Conservation (phyloP, 2,797 vertebrate genomes). For the Coreius guichenoti region DNA sequence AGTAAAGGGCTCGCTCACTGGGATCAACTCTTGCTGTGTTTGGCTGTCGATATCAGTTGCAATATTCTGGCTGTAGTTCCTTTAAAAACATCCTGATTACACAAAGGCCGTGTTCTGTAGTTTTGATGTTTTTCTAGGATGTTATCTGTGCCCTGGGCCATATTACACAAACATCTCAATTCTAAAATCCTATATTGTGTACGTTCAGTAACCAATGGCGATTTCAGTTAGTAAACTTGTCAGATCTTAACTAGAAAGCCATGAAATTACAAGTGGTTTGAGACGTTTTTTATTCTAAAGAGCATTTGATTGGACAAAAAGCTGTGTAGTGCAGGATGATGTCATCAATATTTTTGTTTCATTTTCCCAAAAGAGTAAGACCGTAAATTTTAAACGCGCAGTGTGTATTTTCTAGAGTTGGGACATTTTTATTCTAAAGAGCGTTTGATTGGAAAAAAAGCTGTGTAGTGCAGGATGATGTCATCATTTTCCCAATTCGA, state of each 20-base stretch:
- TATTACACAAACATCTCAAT: background rate
- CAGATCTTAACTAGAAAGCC: background rate
- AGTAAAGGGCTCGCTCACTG: background rate
- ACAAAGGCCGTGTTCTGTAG: background rate
- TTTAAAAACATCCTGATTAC: conserved; percentile 15
- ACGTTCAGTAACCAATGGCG: background rate
- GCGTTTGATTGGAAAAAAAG: too few relatives aligned
- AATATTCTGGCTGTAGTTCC: conserved; percentile 2
- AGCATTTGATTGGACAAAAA: background rate
- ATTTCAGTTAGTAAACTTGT: background rate
- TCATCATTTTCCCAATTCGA: too few relatives aligned
- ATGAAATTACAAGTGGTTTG: background rate
- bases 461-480: too few relatives aligned
- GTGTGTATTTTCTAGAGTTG: too few relatives aligned
- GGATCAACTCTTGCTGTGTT: background rate
- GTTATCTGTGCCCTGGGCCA: background rate
- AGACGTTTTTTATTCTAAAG: background rate
- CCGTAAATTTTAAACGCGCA: background rate
- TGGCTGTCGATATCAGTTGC: conserved; percentile 18
- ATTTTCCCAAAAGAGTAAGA: background rate
- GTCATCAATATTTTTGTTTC: background rate
- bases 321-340: background rate
- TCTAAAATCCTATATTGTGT: background rate
- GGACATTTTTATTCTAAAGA: too few relatives aligned
- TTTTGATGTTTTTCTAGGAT: background rate